Evolutionary conservation across 2,797 vertebrate genomes (phyloP), one percentile per base, ranked within the genome.

Genomic region (Pseudomugil gertrudae): DNA sequence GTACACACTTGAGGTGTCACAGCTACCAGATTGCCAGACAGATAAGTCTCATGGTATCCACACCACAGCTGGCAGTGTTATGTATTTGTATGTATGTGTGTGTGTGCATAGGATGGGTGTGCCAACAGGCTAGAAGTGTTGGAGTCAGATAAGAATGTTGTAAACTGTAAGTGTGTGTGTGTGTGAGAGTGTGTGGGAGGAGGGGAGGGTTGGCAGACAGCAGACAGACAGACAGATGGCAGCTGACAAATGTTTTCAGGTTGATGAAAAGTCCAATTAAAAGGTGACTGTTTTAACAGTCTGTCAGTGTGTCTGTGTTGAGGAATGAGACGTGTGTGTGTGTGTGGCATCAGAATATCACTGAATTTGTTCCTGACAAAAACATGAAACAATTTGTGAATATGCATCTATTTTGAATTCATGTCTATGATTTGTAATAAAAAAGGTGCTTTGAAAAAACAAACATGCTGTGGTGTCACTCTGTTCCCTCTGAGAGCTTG

Each of bases 211-310:
- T 63, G 62, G 76, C 52, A 69, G 68, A 63, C 67, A 51, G 40
- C 83, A 92, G 90, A 90, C 89, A 88, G 92, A 92, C 92, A 94
- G 91, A 92, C 92, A 94, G 88, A 92, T 94, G 93, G 91, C 88
- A 91, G 90, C 89, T 93, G 89, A 92, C 88, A 94, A 94, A 94
- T 93, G 90, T 90, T 88, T 87, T 87, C 80, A 85, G 83, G 88
- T 80, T 83, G 80, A 69, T 57, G 45, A 69, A 80, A 60, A 29
- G 72, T 58, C 87, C 84, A 90, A 89, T 92, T 91, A 92, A 89
- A 88, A 92, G 88, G 90, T 92, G 91, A 85, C 90, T 89, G 80
- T 79, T 90, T 88, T 81, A 69, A 90, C 83, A 82, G 87, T 61
- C 70, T 87, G 79, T 48, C 52, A 43, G 43, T 45, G 60, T 72